phyloP scores from a whole-genome alignment of 2,113 vertebrate species.

The Epinephelus cyanopodus region DNA sequence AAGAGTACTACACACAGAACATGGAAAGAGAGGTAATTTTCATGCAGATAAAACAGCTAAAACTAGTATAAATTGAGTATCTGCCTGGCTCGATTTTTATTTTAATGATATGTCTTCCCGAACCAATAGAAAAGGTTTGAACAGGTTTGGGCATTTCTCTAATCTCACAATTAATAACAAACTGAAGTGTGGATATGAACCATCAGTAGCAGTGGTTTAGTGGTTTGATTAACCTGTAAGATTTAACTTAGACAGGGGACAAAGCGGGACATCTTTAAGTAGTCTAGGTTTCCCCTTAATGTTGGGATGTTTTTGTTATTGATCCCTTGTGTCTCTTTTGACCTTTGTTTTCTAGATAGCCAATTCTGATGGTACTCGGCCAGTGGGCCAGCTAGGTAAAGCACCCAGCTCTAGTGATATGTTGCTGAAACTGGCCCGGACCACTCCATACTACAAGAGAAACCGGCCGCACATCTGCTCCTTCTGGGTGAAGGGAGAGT shows the following conservation, averaged over 20 bases:
- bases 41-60: neutral
- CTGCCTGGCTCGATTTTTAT: neutral
- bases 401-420: slow-evolving; percentile 96
- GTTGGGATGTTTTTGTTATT: neutral
- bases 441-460: slow-evolving; percentile 98
- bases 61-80: neutral
- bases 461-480: slow-evolving; percentile 99
- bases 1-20: slow-evolving; percentile 99
- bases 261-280: neutral
- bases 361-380: slow-evolving; percentile 93
- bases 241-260: neutral
- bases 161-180: neutral
- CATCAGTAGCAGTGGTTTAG: neutral
- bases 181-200: neutral
- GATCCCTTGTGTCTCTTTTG: neutral
- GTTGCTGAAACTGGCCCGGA: slow-evolving; percentile 96
- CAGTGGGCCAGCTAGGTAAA: slow-evolving; percentile 94
- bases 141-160: too few relatives aligned
- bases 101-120: too few relatives aligned
- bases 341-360: slow-evolving; percentile 86
- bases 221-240: neutral
- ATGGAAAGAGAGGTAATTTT: slow-evolving; percentile 94
- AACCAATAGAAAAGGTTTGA: neutral
- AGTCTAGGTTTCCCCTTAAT: neutral
- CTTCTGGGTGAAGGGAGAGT: slow-evolving; percentile 99